Conservation (phyloP, 2,888 invertebrate genomes). For the Pristionchus maxplancki region DNA sequence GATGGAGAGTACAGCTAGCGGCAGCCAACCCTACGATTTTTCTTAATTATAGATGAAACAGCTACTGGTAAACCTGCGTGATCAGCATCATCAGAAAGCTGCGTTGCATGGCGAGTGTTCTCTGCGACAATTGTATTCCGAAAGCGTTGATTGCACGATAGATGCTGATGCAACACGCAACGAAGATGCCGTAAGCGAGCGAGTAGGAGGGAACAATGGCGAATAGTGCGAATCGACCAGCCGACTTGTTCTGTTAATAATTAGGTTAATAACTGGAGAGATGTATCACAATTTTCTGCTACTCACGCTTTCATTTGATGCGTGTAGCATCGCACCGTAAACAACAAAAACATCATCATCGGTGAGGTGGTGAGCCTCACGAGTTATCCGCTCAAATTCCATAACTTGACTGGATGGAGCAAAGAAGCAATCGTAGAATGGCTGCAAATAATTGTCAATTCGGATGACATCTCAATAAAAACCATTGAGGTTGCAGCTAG, state of each 20-base stretch:
- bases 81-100: background rate
- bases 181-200: background rate
- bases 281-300: too few species aligned
- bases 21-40: background rate
- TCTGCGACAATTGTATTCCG: background rate
- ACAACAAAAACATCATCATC: background rate
- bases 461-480: background rate
- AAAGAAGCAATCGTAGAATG: background rate
- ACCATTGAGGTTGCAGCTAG: background rate
- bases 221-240: background rate
- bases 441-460: background rate
- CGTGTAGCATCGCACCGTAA: background rate
- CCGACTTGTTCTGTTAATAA: background rate
- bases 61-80: background rate
- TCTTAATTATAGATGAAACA: background rate
- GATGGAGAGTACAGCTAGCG: background rate
- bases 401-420: background rate
- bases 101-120: background rate
- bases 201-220: background rate
- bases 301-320: background rate
- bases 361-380: background rate
- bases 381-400: background rate
- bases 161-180: background rate
- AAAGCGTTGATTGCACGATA: background rate
- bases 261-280: too few species aligned